Base-by-base conservation (phyloP, 2,113 vertebrate genomes). In the Indri indri region DNA sequence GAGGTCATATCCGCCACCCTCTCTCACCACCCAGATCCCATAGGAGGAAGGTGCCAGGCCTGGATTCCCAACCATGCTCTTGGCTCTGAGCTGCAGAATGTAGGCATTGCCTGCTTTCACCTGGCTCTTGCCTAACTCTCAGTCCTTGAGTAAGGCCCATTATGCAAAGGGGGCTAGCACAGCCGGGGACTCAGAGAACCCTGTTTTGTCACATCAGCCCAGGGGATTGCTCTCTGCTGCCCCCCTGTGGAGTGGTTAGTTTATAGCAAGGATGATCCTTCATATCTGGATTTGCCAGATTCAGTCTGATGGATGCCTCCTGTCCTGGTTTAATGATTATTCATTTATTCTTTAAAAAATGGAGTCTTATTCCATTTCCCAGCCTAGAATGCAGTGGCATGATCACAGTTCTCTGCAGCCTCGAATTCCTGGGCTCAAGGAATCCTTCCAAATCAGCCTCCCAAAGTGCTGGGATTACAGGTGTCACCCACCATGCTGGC, bases 31-130 rank as follows among this genome's bases (percentile, higher is more conserved):
- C 18, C 20, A 34, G 59, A 0, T 16, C 3, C 50, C 4, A 30
- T 22, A 89, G n/a, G 42, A 71, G 23, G 23, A 25, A 30, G n/a
- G 30, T 11, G 13, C 13, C 65, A 80, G 54, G 45, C 13, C n/a
- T 20, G 37, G 22, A 37, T 70, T 85, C 27, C 32, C 30, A 77
- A 5, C 8, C 25, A 37, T 4, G 4, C 32, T 80, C 63, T 40
- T 30, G 86, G 30, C n/a, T 71, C n/a, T 23, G 12, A 79, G 71
- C 52, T 27, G 13, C 4, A 10, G 8, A 63, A 22, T 85, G 52
- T 27, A 8, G 16, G 59, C 12, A 9, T 13, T 73, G 45, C 0
- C 0, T 30, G 22, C 63, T 57, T 34, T 42, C 6, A 6, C 32
- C 17, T 1, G 5, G 5, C 52, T 80, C 45, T 63, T 54, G n/a